Evolutionary conservation across 2,888 invertebrate species (phyloP).

Genomic region (Tinea pellionella): DNA sequence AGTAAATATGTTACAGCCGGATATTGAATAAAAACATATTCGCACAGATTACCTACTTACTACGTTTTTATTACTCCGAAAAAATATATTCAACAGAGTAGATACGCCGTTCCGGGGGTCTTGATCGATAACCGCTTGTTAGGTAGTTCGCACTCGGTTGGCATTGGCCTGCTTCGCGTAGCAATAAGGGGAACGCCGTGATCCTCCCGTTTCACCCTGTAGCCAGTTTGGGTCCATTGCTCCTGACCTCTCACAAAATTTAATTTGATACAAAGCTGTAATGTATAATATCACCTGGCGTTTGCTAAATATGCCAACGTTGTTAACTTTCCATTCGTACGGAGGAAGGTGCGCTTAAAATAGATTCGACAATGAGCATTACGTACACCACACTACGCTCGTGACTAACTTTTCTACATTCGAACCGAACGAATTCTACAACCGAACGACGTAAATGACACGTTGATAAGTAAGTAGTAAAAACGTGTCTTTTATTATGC

Average conservation of each 20-base stretch:
- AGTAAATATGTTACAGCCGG: background rate
- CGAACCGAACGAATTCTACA: background rate
- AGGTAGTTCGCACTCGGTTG: constrained; percentile 16
- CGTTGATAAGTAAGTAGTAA: background rate
- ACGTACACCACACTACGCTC: constrained; percentile 27
- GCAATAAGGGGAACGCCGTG: constrained; percentile 15
- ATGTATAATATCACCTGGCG: background rate
- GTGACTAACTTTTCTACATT: background rate
- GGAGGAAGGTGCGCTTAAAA: constrained; percentile 47
- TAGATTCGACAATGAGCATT: constrained; percentile 43
- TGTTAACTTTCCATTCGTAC: constrained; percentile 60
- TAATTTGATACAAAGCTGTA: background rate
- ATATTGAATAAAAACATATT: background rate
- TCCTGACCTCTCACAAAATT: background rate
- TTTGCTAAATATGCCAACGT: constrained; percentile 33
- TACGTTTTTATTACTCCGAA: background rate
- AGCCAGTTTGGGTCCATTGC: background rate
- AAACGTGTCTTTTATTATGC: background rate
- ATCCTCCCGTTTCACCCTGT: constrained; percentile 9
- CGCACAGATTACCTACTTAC: background rate
- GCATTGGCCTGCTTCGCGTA: constrained; percentile 17
- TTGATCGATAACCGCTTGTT: constrained; percentile 17
- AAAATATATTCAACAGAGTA: background rate
- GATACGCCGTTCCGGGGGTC: background rate
- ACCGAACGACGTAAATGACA: background rate